Conservation (phyloP, 2,888 invertebrate genomes). For the Alloplasta piceator region DNA sequence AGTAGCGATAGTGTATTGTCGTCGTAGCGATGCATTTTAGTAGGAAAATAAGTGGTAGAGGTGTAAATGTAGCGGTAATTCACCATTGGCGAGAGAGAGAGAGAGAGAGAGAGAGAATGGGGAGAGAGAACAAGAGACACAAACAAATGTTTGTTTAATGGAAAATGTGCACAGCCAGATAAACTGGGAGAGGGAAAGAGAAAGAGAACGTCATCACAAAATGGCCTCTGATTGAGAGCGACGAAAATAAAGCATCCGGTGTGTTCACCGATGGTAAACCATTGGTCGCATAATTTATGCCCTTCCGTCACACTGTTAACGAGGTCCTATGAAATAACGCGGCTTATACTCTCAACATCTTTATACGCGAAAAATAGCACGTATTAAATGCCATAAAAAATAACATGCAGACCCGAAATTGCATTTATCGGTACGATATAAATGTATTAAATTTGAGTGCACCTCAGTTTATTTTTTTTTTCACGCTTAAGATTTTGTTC, state of each 20-base stretch:
- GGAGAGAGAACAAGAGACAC: slow-evolving; percentile 7
- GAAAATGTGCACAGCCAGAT: slow-evolving; percentile 63
- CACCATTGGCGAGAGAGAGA: no score
- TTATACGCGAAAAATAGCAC: not conserved
- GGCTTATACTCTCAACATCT: not conserved
- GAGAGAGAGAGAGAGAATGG: not conserved
- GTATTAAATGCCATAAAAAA: no score
- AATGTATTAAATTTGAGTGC: not conserved
- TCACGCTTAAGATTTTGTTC: no score
- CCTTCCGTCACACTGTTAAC: slow-evolving; percentile 54
- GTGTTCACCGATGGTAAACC: slow-evolving; percentile 24
- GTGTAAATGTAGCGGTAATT: no score
- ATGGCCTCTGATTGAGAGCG: slow-evolving; percentile 30
- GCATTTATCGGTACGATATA: no score
- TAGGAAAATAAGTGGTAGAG: no score
- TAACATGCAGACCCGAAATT: no score
- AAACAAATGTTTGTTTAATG: slow-evolving; percentile 75
- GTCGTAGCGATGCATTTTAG: no score
- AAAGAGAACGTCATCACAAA: slow-evolving; percentile 21
- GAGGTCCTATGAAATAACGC: slow-evolving; percentile 8
- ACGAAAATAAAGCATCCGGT: not conserved
- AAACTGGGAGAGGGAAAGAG: not conserved
- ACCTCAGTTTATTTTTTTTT: not conserved
- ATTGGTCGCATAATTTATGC: slow-evolving; percentile 50
- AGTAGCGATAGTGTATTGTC: no score